These are phyloP conservation scores for Lucinisca nassula DNA, from an alignment of 2,888 invertebrate species.

Conservation along the genomic window DNA sequence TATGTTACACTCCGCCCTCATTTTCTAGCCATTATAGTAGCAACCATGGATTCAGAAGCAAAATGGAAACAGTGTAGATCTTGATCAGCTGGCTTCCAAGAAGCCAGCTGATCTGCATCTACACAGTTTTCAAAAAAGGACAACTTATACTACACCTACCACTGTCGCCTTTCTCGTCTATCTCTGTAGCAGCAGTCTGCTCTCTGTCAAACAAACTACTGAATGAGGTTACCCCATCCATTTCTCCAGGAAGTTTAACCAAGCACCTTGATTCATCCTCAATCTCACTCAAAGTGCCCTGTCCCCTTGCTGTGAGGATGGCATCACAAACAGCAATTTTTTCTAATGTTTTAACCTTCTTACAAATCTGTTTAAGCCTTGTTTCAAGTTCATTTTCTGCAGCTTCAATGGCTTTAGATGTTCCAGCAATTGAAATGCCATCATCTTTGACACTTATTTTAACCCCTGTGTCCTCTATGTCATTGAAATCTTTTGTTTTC, in stretches of 20 bases:
- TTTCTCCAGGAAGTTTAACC: slow-evolving; percentile 59
- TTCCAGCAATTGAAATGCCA: slow-evolving; percentile 58
- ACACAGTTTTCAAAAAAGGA: no score
- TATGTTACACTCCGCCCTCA: no score
- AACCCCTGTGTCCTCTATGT: slow-evolving; percentile 54
- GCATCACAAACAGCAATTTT: slow-evolving; percentile 53
- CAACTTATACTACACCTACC: neutral
- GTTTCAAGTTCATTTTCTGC: slow-evolving; percentile 54
- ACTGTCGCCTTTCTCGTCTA: neutral
- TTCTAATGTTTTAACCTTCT: slow-evolving; percentile 51
- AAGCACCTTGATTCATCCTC: slow-evolving; percentile 58
- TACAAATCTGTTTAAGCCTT: slow-evolving; percentile 58
- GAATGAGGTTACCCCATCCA: slow-evolving; percentile 32
- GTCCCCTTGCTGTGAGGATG: slow-evolving; percentile 35
- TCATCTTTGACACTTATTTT: slow-evolving; percentile 51
- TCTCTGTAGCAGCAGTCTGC: neutral
- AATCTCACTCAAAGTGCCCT: slow-evolving; percentile 58
- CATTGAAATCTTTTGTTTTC: slow-evolving; percentile 50
- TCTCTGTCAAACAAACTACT: neutral
- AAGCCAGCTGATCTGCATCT: no score
- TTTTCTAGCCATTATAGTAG: no score
- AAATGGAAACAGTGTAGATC: no score
- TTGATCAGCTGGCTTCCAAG: no score
- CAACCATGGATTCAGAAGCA: no score
- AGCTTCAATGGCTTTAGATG: slow-evolving; percentile 54